Evolutionary conservation across 2,113 vertebrate species (phyloP).

Genomic region (Oenanthe oenanthe): DNA sequence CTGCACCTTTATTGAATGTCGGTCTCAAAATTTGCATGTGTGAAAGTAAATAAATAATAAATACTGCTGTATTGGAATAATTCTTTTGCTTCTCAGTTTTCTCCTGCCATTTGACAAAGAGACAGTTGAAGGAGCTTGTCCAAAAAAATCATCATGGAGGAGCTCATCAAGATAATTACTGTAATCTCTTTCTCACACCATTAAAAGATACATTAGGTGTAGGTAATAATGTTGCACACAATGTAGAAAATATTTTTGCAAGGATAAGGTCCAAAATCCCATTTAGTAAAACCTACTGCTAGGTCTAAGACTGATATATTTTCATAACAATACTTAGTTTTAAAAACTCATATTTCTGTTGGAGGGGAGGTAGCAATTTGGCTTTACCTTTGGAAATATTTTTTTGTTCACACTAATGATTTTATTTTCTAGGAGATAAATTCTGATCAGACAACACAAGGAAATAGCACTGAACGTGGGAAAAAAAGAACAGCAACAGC

Average conservation of each 20-base stretch:
- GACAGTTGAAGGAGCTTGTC: neutral
- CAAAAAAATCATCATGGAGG: neutral
- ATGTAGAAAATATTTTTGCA: neutral
- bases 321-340: neutral
- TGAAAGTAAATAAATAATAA: neutral
- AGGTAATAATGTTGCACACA: neutral
- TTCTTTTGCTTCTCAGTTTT: neutral
- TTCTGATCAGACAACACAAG: slow-evolving; percentile 79
- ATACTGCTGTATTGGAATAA: neutral
- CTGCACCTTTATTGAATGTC: neutral
- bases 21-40: neutral
- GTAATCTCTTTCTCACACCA: neutral
- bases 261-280: neutral
- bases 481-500: slow-evolving; percentile 82
- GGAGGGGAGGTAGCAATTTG: neutral
- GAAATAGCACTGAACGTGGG: slow-evolving; percentile 80
- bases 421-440: slow-evolving; percentile 78
- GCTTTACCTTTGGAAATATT: neutral
- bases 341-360: neutral
- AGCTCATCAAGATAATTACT: neutral
- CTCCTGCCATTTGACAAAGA: neutral
- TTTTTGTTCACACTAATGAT: neutral
- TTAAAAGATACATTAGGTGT: neutral
- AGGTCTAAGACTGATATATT: neutral
- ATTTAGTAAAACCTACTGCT: neutral